These are phyloP conservation scores for Siderastrea radians DNA, from an alignment of 92 coral and sea anemone species.

Conservation along the genomic window DNA sequence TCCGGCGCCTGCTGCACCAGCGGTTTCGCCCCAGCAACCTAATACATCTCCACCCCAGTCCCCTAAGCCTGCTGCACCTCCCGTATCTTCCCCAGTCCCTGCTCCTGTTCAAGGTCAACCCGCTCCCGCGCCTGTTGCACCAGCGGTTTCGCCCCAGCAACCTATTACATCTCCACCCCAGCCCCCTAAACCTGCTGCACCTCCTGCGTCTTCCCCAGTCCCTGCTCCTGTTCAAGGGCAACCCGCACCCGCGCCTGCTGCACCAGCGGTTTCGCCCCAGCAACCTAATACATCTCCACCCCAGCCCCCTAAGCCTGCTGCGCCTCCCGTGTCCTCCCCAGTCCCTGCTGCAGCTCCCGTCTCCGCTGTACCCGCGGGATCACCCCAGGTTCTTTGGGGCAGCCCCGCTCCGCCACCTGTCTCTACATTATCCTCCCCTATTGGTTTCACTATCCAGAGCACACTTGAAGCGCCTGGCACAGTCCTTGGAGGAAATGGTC, in stretches of 20 bases:
- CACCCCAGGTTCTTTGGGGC: conserved; percentile 36
- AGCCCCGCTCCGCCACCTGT: conserved; percentile 31
- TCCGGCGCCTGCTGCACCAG: neutral
- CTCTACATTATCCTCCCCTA: neutral
- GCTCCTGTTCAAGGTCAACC: conserved; percentile 1
- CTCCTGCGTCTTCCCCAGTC: neutral
- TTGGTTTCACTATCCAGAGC: conserved; percentile 44
- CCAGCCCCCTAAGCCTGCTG: neutral
- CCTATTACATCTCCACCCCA: neutral
- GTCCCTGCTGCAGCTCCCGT: neutral
- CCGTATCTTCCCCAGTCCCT: neutral
- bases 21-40: conserved; percentile 3
- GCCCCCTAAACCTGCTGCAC: conserved; percentile 7
- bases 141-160: conserved; percentile 18
- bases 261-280: conserved; percentile 3
- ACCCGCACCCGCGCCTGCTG: conserved; percentile 8
- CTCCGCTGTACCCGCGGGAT: conserved; percentile 16
- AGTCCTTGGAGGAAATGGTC: conserved; percentile 25
- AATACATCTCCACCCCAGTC: neutral
- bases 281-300: neutral
- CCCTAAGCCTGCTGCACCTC: neutral
- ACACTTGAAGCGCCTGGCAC: conserved; percentile 41
- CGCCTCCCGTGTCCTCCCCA: neutral
- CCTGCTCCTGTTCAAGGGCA: conserved; percentile 26
- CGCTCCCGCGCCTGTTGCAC: neutral